These are phyloP conservation scores for Heliocidaris erythrogramma DNA, from an alignment of 35 echinoderm and acorn worm genomes.

Conservation along the genomic window DNA sequence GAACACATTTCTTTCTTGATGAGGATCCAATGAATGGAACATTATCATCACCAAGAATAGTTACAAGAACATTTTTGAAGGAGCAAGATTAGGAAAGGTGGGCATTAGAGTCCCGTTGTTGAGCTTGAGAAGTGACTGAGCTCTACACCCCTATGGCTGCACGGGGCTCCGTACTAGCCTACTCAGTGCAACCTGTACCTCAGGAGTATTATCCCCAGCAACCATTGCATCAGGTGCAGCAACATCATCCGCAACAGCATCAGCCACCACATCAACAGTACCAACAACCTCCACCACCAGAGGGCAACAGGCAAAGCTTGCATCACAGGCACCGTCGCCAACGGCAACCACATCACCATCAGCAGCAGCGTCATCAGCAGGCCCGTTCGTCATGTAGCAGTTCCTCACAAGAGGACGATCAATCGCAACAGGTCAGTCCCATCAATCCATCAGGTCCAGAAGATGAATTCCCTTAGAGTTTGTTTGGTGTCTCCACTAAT, in stretches of 20 bases:
- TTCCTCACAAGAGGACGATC: slow-evolving; percentile 45
- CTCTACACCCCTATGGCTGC: slow-evolving; percentile 26
- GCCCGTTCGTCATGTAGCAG: slow-evolving; percentile 48
- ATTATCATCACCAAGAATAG: not conserved
- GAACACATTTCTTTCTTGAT: not conserved
- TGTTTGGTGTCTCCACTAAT: not conserved
- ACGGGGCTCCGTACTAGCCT: slow-evolving; percentile 15
- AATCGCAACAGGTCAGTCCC: not conserved
- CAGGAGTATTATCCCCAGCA: not conserved
- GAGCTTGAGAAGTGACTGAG: not conserved
- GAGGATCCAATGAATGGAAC: not conserved
- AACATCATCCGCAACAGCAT: not conserved
- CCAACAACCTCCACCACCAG: not conserved
- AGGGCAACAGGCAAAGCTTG: not conserved
- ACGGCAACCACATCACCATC: slow-evolving; percentile 26
- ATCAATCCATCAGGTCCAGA: not conserved
- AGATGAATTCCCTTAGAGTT: not conserved
- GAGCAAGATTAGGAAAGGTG: not conserved
- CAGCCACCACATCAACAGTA: not conserved
- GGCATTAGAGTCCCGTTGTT: not conserved
- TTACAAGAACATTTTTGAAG: not conserved
- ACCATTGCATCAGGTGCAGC: not conserved
- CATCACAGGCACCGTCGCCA: slow-evolving; percentile 28
- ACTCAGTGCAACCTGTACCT: slow-evolving; percentile 41
- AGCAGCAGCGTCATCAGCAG: slow-evolving; percentile 29